Conservation (phyloP, 2,797 vertebrate genomes). For the Macropus fuliginosus region DNA sequence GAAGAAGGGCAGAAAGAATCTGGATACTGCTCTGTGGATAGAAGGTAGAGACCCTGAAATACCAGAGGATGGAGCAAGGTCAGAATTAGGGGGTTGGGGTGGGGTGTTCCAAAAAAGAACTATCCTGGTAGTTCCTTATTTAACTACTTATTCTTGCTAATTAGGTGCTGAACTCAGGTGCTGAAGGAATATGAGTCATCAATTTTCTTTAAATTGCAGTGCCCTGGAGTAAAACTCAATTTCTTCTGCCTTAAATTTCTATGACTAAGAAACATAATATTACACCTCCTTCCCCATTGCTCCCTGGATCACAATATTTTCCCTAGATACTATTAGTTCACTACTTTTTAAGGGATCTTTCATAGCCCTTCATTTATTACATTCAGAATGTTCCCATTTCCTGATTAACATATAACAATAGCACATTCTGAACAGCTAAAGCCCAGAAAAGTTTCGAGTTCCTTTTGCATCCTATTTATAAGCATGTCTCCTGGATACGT, state of each 20-base stretch:
- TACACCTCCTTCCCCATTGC: not conserved
- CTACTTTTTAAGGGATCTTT: not conserved
- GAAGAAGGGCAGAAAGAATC: not conserved
- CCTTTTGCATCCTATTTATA: not conserved
- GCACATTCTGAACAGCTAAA: not conserved
- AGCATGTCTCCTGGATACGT: not conserved
- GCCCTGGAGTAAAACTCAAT: not conserved
- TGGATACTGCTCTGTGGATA: not conserved
- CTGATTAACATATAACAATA: not conserved
- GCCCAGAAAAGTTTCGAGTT: slow-evolving; percentile 28
- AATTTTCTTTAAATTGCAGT: not conserved
- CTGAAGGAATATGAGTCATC: not conserved
- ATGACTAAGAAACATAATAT: not conserved
- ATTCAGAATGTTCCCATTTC: not conserved
- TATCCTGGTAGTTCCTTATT: not conserved
- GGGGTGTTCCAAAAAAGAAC: not conserved
- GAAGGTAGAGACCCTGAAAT: not conserved
- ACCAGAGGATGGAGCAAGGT: not conserved
- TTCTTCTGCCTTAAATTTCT: not conserved
- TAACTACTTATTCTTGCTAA: not conserved
- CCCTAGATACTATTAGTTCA: not conserved
- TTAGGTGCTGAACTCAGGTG: not conserved
- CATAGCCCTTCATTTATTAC: not conserved
- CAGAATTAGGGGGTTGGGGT: not conserved
- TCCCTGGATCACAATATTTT: not conserved